These are phyloP conservation scores for Schizotus pectinicornis DNA, from an alignment of 2,888 invertebrate species.

Conservation along the genomic window DNA sequence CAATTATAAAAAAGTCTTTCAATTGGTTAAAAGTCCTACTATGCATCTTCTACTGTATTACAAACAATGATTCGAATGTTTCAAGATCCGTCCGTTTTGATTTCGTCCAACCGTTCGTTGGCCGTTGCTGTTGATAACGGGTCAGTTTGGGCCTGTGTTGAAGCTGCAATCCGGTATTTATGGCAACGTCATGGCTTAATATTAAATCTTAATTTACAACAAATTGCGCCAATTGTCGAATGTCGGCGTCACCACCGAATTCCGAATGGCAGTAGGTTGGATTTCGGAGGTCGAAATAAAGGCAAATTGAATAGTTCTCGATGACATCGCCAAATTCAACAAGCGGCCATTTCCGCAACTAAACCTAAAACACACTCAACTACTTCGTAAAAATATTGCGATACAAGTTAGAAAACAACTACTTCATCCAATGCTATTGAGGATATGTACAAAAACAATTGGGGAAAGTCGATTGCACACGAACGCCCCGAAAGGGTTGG, in stretches of 20 bases:
- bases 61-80: conserved; percentile 17
- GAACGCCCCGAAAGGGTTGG: background rate
- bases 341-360: conserved; percentile 2
- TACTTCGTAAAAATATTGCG: conserved; percentile 9
- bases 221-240: conserved; percentile 1
- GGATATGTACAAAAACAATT: conserved; percentile 1
- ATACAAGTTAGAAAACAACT: background rate
- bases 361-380: conserved; percentile 22
- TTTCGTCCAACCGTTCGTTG: conserved; percentile 23
- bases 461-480: background rate
- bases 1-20: conserved; percentile 56
- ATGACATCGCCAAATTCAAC: too few species aligned
- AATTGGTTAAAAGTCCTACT: conserved; percentile 55
- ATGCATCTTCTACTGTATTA: conserved; percentile 22
- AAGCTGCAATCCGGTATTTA: conserved; percentile 37
- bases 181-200: conserved; percentile 51
- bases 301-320: too few species aligned
- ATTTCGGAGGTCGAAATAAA: background rate
- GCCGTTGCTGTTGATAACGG: conserved; percentile 22
- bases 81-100: conserved; percentile 20
- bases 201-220: conserved; percentile 19
- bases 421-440: background rate
- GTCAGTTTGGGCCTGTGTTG: conserved; percentile 33
- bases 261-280: conserved; percentile 22
- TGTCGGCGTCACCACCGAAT: conserved; percentile 3